A percentile compares a stretch with the other conserved stretches of the same genome.
These are phyloP conservation scores for Archilochus colubris DNA, from an alignment of 2,113 vertebrate species.

Conservation along the genomic window DNA sequence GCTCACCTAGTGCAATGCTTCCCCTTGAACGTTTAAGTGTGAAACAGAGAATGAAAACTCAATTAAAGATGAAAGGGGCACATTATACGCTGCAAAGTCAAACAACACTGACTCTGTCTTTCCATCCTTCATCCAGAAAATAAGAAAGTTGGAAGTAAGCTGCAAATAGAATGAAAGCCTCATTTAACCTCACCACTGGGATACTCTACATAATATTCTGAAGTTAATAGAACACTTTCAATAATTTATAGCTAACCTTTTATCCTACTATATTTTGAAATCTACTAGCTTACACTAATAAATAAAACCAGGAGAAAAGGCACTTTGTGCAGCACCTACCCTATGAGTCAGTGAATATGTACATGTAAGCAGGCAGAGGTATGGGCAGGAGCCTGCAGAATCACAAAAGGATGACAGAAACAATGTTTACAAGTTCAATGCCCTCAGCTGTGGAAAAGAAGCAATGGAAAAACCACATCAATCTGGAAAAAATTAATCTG, in stretches of 20 bases:
- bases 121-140: background rate
- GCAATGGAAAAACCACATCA: background rate
- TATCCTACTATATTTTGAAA: conserved; percentile 33
- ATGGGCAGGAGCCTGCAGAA: background rate
- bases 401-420: background rate
- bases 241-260: conserved; percentile 48
- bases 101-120: background rate
- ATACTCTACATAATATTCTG: background rate
- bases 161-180: background rate
- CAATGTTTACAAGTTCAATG: background rate
- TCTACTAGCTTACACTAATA: conserved; percentile 17
- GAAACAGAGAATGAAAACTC: conserved; percentile 1
- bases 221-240: conserved; percentile 18
- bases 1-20: background rate
- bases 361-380: background rate
- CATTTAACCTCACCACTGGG: background rate
- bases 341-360: background rate
- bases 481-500: background rate
- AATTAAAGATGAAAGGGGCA: conserved; percentile 22
- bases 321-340: background rate
- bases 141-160: background rate
- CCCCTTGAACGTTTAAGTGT: background rate
- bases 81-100: background rate
- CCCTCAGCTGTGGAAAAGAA: background rate
- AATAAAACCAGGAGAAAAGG: conserved; percentile 37